Evolutionary conservation across 2,113 vertebrate genomes (phyloP), one percentile per base, ranked within the genome.

Genomic region (Heterotis niloticus): DNA sequence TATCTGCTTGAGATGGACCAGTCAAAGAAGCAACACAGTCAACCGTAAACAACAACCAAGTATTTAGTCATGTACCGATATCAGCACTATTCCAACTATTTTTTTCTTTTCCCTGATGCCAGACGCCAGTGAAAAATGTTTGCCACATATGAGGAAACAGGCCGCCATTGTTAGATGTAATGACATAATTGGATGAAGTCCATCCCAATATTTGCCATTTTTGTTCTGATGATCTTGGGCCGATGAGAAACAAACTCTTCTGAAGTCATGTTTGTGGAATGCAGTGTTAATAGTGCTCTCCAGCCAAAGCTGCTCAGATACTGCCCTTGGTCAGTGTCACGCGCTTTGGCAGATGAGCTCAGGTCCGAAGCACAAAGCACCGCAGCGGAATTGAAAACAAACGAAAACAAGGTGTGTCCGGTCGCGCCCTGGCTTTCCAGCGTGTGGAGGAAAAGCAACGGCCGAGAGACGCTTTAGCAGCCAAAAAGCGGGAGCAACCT

Each of bases 331-430:
- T 66, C 23, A 23, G 20, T n/a, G 5, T 66, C 64, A 44, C 54
- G 20, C 5, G 72, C n/a, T 62, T 59, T 12, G 62, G 57, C 1
- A 28, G 62, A 17, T 34, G 28, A 18, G 56, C 13, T 34, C 23
- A 10, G 59, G 60, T 75, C 54, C 17, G 28, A 75, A 20, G 34
- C 26, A 44, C 28, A 34, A 57, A 60, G 26, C 73, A 7, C 26
- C 60, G 57, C 57, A 5, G 73, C 1, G 71, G 57, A 74, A 74
- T 71, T 71, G 54, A 17, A 73, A 57, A 20, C 71, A 75, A 60
- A 75, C 29, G 73, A 56, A 26, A 75, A 75, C 18, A 60, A 28
- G 73, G 73, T 62, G 73, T 13, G 52, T 73, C 71, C 13, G 69
- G 69, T n/a, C 34, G 14, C 18, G 52, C 71, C 54, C 17, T 10